Evolutionary conservation across 2,113 vertebrate species (phyloP).

Genomic region (Hippocampus barbouri): DNA sequence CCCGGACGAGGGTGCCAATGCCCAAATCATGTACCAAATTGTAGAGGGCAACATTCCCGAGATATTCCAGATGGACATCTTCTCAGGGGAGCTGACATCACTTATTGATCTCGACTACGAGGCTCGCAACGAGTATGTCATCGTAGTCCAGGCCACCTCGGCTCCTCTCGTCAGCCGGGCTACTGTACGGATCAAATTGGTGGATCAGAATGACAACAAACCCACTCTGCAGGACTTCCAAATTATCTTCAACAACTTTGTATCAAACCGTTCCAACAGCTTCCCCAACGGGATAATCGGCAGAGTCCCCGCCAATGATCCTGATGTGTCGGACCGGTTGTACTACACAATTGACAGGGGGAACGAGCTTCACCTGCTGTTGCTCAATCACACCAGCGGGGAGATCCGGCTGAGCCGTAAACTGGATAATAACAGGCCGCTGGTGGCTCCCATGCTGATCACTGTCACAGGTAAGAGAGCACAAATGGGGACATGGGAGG

Average conservation of each 20-base stretch:
- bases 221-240: conserved; percentile 93
- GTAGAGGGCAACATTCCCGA: conserved; percentile 98
- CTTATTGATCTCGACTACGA: conserved; percentile 97
- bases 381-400: conserved; percentile 92
- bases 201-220: conserved; percentile 97
- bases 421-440: conserved; percentile 95
- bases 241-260: conserved; percentile 98
- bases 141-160: conserved; percentile 96
- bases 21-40: conserved; percentile 98
- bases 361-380: conserved; percentile 92
- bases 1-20: conserved; percentile 92
- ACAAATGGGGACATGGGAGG: conserved; percentile 15
- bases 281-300: conserved; percentile 94
- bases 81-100: conserved; percentile 95
- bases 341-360: conserved; percentile 94
- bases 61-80: conserved; percentile 99
- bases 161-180: conserved; percentile 94
- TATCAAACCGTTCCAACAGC: conserved; percentile 94
- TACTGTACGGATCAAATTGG: conserved; percentile 84
- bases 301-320: conserved; percentile 90
- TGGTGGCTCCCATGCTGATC: conserved; percentile 95
- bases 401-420: conserved; percentile 94
- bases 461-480: conserved; percentile 89
- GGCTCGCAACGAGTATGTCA: conserved; percentile 84
- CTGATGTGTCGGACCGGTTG: conserved; percentile 89